phyloP scores from a whole-genome alignment of 1,140 invertebrate species.

The Dreissena polymorpha region DNA sequence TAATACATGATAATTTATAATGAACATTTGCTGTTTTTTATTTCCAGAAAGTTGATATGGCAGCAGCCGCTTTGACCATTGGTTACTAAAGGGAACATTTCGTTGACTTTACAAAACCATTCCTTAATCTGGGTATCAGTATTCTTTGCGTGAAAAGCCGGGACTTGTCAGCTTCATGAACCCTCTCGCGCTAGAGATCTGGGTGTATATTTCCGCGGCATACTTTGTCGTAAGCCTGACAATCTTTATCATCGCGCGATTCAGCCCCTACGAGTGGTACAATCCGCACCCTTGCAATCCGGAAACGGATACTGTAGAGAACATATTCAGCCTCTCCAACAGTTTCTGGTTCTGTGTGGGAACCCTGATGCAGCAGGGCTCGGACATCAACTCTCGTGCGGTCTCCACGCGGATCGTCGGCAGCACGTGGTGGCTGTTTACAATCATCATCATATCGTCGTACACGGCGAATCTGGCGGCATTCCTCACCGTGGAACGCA shows the following conservation, averaged over 20 bases:
- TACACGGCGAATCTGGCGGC: conserved; percentile 99
- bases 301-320: conserved; percentile 83
- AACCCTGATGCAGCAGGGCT: conserved; percentile 80
- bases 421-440: conserved; percentile 99
- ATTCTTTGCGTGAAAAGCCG: conserved; percentile 84
- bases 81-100: conserved; percentile 91
- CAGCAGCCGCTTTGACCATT: conserved; percentile 91
- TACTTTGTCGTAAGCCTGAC: conserved; percentile 83
- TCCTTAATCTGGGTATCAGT: conserved; percentile 98
- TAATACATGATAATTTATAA: no score
- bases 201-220: conserved; percentile 79
- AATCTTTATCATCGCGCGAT: conserved; percentile 90
- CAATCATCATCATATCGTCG: conserved; percentile 98
- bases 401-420: conserved; percentile 78
- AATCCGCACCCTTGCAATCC: conserved; percentile 83
- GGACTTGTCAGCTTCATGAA: conserved; percentile 97
- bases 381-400: conserved; percentile 76
- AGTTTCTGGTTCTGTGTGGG: conserved; percentile 80
- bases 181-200: conserved; percentile 78
- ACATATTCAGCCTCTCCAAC: conserved; percentile 82
- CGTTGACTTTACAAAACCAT: conserved; percentile 98
- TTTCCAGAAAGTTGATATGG: conserved; percentile 95
- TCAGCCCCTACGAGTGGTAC: conserved; percentile 84
- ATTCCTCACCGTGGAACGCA: conserved; percentile 97
- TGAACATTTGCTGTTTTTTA: conserved; percentile 29